These are phyloP conservation scores for Scaptomyza hsui DNA, from an alignment of 1,140 invertebrate genomes.

Conservation along the genomic window DNA sequence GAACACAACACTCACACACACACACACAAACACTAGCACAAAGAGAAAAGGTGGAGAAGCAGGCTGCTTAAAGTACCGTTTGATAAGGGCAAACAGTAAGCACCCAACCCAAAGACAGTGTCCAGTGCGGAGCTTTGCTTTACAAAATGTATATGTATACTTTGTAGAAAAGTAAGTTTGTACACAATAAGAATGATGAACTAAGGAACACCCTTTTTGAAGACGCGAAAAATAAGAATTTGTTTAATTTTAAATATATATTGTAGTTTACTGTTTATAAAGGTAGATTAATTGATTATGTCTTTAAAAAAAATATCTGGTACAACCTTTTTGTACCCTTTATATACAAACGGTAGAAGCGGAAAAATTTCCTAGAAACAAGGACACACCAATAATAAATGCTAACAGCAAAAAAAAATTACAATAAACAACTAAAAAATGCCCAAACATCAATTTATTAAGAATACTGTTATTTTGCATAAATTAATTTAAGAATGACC, in stretches of 20 bases:
- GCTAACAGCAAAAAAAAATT: too few relatives aligned
- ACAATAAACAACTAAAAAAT: slow-evolving; percentile 14
- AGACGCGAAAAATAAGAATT: too few relatives aligned
- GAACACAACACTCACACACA: slow-evolving; percentile 15
- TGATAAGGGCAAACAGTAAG: slow-evolving; percentile 60
- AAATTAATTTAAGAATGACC: too few relatives aligned
- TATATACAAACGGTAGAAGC: not conserved
- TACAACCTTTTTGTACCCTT: not conserved
- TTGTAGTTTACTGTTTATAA: too few relatives aligned
- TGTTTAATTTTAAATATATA: too few relatives aligned
- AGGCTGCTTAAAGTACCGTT: slow-evolving; percentile 42
- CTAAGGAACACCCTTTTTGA: not conserved
- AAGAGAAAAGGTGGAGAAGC: slow-evolving; percentile 42
- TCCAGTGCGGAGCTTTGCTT: slow-evolving; percentile 58
- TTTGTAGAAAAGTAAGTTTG: slow-evolving; percentile 5
- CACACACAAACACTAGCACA: slow-evolving; percentile 13
- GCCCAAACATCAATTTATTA: not conserved
- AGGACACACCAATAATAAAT: slow-evolving; percentile 8
- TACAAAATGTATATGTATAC: slow-evolving; percentile 30
- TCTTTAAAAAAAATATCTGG: too few relatives aligned
- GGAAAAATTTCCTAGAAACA: not conserved
- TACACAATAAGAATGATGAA: not conserved
- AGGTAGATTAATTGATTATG: too few relatives aligned
- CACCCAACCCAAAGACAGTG: slow-evolving; percentile 45
- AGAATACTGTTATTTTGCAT: too few relatives aligned